These are phyloP conservation scores for Bradynema listronoti DNA, from an alignment of 1,140 invertebrate genomes.

Conservation along the genomic window DNA sequence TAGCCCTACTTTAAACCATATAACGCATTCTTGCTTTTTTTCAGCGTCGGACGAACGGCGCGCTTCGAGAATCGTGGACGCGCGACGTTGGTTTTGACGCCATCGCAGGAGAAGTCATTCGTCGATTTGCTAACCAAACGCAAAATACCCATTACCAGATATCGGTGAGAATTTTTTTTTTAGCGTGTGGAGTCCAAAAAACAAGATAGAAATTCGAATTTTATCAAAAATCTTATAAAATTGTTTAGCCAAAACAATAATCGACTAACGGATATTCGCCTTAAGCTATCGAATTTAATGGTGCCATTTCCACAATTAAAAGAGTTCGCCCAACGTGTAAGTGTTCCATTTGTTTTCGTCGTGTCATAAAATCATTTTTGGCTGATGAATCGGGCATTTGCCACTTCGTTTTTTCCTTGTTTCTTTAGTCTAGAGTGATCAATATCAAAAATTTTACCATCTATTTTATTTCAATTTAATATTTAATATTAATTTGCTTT, in stretches of 20 bases:
- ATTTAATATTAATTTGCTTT: background rate
- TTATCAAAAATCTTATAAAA: no score
- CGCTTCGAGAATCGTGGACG: conserved; percentile 60
- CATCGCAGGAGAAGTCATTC: conserved; percentile 45
- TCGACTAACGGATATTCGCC: conserved; percentile 38
- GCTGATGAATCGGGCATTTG: no score
- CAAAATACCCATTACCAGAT: conserved; percentile 43
- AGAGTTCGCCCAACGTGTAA: conserved; percentile 50
- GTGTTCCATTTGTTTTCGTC: conserved; percentile 13
- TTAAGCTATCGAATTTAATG: conserved; percentile 42
- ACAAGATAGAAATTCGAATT: background rate
- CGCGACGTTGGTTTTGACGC: conserved; percentile 49
- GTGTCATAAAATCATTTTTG: no score
- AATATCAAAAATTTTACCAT: no score
- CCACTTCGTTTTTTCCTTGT: no score
- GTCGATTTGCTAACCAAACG: conserved; percentile 25
- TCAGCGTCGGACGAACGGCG: conserved; percentile 83
- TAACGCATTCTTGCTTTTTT: no score
- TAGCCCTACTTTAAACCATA: background rate
- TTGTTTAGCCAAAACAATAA: conserved; percentile 41
- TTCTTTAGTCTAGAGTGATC: no score
- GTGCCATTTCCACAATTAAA: conserved; percentile 43
- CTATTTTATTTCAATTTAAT: background rate
- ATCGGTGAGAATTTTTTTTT: conserved; percentile 20
- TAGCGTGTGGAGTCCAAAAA: no score